Evolutionary conservation across 2,888 invertebrate species (phyloP).

Genomic region (Torymus tubicola): DNA sequence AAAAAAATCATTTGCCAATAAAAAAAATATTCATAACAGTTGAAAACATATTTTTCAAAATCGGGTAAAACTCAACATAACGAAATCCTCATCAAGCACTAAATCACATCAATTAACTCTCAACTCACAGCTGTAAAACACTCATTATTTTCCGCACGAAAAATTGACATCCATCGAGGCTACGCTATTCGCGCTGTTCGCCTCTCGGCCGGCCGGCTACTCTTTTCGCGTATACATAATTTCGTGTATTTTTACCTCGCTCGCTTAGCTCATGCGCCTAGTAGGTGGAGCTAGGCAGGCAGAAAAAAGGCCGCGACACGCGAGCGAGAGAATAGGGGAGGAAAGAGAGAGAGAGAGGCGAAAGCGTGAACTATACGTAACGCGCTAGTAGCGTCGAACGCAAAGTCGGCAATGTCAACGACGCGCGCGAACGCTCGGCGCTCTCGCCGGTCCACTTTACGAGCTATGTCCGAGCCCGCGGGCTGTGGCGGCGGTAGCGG

Average conservation of each 20-base stretch:
- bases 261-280: background rate
- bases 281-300: background rate
- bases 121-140: background rate
- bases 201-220: no score
- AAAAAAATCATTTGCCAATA: no score
- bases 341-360: slow-evolving; percentile 3
- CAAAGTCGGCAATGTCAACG: slow-evolving; percentile 31
- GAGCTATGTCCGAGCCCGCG: slow-evolving; percentile 3
- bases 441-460: slow-evolving; percentile 29
- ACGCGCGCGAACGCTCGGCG: background rate
- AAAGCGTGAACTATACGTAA: no score
- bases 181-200: background rate
- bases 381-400: background rate
- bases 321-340: no score
- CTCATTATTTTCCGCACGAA: background rate
- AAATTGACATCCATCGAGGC: background rate
- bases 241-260: slow-evolving; percentile 50
- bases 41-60: no score
- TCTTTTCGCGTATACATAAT: slow-evolving; percentile 19
- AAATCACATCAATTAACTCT: no score
- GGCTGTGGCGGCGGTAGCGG: background rate
- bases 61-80: no score
- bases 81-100: no score
- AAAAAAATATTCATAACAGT: no score
- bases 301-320: background rate